Conservation (phyloP, 2,888 invertebrate genomes). For the Acleris emargana region DNA sequence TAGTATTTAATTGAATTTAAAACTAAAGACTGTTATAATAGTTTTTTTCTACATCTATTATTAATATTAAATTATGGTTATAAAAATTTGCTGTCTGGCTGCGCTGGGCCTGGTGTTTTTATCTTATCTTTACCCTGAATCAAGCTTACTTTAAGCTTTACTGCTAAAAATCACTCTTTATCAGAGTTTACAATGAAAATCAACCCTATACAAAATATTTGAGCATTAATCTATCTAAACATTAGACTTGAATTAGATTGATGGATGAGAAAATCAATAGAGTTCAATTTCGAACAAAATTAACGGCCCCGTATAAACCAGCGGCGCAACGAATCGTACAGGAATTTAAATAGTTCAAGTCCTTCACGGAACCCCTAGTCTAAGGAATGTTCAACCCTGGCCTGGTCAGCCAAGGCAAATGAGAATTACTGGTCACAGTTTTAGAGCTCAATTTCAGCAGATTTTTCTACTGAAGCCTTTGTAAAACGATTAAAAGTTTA, state of each 20-base stretch:
- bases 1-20: slow-evolving; percentile 67
- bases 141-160: too few relatives aligned
- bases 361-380: slow-evolving; percentile 50
- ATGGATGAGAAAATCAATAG: slow-evolving; percentile 58
- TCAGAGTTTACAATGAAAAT: too few relatives aligned
- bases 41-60: too few relatives aligned
- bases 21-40: slow-evolving; percentile 19
- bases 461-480: slow-evolving; percentile 7
- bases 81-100: too few relatives aligned
- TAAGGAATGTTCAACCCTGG: slow-evolving; percentile 39
- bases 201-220: too few relatives aligned
- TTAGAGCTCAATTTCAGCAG: slow-evolving; percentile 15
- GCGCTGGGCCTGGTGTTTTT: too few relatives aligned
- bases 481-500: slow-evolving; percentile 36
- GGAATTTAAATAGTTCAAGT: slow-evolving; percentile 83
- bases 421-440: slow-evolving; percentile 5
- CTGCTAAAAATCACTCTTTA: too few relatives aligned
- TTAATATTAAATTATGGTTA: too few relatives aligned
- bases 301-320: slow-evolving; percentile 82
- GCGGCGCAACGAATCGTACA: slow-evolving; percentile 81
- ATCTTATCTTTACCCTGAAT: too few relatives aligned
- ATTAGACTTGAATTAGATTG: slow-evolving; percentile 18
- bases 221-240: slow-evolving; percentile 36
- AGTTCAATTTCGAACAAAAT: slow-evolving; percentile 79
- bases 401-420: slow-evolving; percentile 24